Base-by-base conservation (phyloP, 2,797 vertebrate genomes). In the Eidolon dupreanum region DNA sequence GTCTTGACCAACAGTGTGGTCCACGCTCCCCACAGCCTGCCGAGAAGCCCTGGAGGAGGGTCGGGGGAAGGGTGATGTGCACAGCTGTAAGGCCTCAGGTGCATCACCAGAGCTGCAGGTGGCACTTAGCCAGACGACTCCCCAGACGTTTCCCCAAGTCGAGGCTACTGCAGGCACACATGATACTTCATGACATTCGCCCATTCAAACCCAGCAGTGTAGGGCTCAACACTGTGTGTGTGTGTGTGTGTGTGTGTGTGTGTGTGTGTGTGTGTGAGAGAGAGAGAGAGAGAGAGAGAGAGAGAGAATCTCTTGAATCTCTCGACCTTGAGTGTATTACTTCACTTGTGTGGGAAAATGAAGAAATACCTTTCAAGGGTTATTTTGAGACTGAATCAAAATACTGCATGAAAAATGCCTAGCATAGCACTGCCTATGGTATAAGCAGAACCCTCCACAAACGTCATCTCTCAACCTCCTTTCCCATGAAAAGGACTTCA, bases 1-100 rank as follows among this genome's bases (percentile, higher is more conserved):
- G 22, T 94, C 95, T 97, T 91, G 92, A 97, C 96, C 97, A 92
- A 77, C 90, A 63, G 73, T n/a, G 43, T 19, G 81, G 94, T 65
- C 84, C 24, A 0, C 17, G 70, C 59, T 94, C 95, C 94, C 92
- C 8, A 59, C 87, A 91, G 97, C 92, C 74, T n/a, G 28, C 68
- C 38, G 55, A 77, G 92, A 95, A 93, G 96, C 91, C 93, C 92
- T 59, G 31, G 96, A 74, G 86, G 88, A 92, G 71, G 38, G 17
- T 1, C 31, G 81, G 81, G 65, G 65, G 87, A 87, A 91, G 85
- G 97, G 94, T n/a, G 0, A 8, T 1, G 17, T 19, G 38, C 81
- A 31, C n/a, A 63, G 90, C 36, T 88, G 3, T 43, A 36, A 92
- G 66, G 61, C 63, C 75, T 97, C 92, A 38, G 66, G 90, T 66